Percentiles rank a stretch among this genome's conserved stretches.
Conservation (phyloP, 2,113 vertebrate genomes). For the Plotosus lineatus region DNA sequence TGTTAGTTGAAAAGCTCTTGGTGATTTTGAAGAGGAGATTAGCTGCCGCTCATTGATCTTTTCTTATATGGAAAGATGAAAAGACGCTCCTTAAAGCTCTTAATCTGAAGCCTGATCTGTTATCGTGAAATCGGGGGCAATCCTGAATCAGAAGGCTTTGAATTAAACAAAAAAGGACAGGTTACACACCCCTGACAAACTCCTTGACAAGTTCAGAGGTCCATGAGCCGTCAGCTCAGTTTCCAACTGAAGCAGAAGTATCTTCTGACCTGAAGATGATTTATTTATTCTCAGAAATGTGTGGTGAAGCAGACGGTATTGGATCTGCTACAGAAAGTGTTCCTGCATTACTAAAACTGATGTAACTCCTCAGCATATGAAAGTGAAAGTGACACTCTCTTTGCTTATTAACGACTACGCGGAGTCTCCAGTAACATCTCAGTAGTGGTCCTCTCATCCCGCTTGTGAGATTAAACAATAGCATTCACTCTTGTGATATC, state of each 20-base stretch:
- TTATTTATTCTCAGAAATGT: not conserved
- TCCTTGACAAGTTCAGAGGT: not conserved
- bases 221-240: not conserved
- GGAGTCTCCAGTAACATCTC: not conserved
- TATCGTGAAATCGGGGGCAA: not conserved
- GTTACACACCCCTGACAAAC: not conserved
- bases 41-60: not conserved
- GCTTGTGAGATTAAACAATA: slow-evolving; percentile 6
- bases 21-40: not conserved
- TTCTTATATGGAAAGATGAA: slow-evolving; percentile 4
- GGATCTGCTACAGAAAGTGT: not conserved
- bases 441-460: slow-evolving; percentile 14
- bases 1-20: not conserved
- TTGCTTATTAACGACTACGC: not conserved
- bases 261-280: not conserved
- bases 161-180: not conserved
- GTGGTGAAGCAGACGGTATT: not conserved
- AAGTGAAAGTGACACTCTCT: not conserved
- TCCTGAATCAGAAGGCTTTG: not conserved
- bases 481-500: not conserved
- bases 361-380: not conserved
- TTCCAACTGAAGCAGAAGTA: not conserved
- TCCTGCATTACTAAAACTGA: not conserved
- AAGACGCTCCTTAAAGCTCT: not conserved
- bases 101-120: not conserved